Conservation (phyloP, 2,797 vertebrate genomes). For the Sandelia bainsii region DNA sequence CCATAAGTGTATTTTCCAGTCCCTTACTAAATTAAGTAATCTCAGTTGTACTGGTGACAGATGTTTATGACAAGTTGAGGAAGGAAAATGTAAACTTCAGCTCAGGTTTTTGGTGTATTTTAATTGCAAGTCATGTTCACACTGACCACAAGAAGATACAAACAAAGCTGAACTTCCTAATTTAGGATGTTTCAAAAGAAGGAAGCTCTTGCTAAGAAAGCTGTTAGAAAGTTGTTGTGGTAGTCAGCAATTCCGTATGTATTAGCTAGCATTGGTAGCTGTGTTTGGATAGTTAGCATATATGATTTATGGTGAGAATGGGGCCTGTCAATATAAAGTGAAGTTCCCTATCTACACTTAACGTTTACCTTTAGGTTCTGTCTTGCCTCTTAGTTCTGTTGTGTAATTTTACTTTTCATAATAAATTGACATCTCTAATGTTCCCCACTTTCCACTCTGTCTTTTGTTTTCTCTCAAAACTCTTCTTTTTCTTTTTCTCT, state of each 20-base stretch:
- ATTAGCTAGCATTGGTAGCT: too few relatives aligned
- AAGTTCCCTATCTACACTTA: neutral
- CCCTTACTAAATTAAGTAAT: too few relatives aligned
- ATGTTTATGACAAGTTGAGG: too few relatives aligned
- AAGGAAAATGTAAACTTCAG: too few relatives aligned
- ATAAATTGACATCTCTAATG: neutral
- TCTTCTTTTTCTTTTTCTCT: neutral
- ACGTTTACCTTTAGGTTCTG: neutral
- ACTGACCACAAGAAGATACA: neutral
- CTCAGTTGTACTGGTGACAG: too few relatives aligned
- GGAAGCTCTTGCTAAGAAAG: neutral
- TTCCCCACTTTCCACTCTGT: neutral
- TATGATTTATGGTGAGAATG: neutral
- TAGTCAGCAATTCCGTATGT: neutral
- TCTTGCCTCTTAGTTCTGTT: neutral
- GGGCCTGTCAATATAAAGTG: neutral
- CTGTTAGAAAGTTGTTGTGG: too few relatives aligned
- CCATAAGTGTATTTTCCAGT: too few relatives aligned
- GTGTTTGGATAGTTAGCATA: too few relatives aligned
- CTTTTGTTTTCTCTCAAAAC: constrained; percentile 6
- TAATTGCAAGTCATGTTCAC: too few relatives aligned
- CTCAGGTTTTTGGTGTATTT: neutral
- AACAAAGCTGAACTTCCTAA: constrained; percentile 11
- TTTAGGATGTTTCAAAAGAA: constrained; percentile 8
- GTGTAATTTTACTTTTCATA: neutral